A percentile compares a stretch with the other conserved stretches of the same genome.
These are phyloP conservation scores for Oreochromis aureus DNA, from an alignment of 2,113 vertebrate species.

Conservation along the genomic window DNA sequence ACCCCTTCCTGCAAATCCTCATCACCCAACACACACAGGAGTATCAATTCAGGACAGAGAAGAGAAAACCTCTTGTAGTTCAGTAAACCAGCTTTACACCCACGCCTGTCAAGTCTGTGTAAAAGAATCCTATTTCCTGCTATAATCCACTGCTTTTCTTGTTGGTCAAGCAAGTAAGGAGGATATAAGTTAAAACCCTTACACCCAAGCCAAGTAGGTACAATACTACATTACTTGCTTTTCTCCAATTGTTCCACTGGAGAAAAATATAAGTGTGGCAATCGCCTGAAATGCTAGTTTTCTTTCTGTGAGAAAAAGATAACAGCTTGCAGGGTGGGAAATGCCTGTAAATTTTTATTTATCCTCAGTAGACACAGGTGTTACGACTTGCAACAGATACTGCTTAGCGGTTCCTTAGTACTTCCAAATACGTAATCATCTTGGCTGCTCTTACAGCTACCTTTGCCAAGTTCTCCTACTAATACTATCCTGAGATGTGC, in stretches of 20 bases:
- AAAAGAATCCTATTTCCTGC: slow-evolving; percentile 18
- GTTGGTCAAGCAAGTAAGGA: background rate
- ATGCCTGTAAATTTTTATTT: background rate
- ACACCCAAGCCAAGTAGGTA: background rate
- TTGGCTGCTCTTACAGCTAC: background rate
- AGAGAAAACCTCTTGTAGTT: background rate
- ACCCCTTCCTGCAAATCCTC: background rate
- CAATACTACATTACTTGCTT: background rate
- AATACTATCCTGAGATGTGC: background rate
- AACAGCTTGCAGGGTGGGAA: background rate
- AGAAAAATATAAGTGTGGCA: background rate
- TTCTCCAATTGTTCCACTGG: background rate
- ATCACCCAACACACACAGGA: background rate
- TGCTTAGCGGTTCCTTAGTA: background rate
- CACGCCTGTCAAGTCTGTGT: background rate
- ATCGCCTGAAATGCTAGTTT: background rate
- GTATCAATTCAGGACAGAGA: background rate
- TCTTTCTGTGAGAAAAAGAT: background rate
- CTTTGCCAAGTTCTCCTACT: background rate
- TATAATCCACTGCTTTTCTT: slow-evolving; percentile 21
- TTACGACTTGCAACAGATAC: background rate
- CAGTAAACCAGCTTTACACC: slow-evolving; percentile 5
- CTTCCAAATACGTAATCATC: background rate
- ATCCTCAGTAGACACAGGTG: background rate
- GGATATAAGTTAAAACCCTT: slow-evolving; percentile 10